phyloP scores from a whole-genome alignment of 2,113 vertebrate genomes.

The Emydocephalus ijimae region DNA sequence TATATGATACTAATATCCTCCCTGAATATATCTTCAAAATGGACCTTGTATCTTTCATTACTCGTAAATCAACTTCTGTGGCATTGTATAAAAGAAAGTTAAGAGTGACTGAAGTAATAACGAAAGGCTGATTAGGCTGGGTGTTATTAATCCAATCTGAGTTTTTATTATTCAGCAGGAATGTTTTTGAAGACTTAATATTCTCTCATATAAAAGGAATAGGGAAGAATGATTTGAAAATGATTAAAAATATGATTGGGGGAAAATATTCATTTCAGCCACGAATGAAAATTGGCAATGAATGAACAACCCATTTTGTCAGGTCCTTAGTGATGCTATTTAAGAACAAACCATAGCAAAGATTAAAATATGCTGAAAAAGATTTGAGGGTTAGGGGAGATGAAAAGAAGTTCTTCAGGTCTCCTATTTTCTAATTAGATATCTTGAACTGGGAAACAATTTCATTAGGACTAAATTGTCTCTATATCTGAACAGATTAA shows the following conservation, averaged over 20 bases:
- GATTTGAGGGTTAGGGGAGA: slow-evolving; percentile 5
- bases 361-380: slow-evolving; percentile 58
- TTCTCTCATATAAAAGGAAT: slow-evolving; percentile 27
- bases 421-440: slow-evolving; percentile 56
- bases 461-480: slow-evolving; percentile 50
- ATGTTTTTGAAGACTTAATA: slow-evolving; percentile 58
- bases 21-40: slow-evolving; percentile 30
- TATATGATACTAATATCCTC: background rate
- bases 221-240: slow-evolving; percentile 39
- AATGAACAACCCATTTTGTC: slow-evolving; percentile 52
- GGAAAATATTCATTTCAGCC: slow-evolving; percentile 57
- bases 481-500: slow-evolving; percentile 32
- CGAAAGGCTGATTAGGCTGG: slow-evolving; percentile 29
- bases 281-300: slow-evolving; percentile 60
- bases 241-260: slow-evolving; percentile 63
- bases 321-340: slow-evolving; percentile 48
- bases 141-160: slow-evolving; percentile 43
- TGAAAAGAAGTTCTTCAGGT: background rate
- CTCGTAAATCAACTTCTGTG: slow-evolving; percentile 41
- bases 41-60: slow-evolving; percentile 36
- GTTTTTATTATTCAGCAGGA: slow-evolving; percentile 53
- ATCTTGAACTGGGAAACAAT: slow-evolving; percentile 45
- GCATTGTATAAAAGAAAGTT: slow-evolving; percentile 40
- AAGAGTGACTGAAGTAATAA: slow-evolving; percentile 52
- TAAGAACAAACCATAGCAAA: slow-evolving; percentile 53